Percentiles rank a stretch among this genome's conserved stretches.
These are phyloP conservation scores for Megathymus violae DNA, from an alignment of 1,140 invertebrate genomes.

Conservation along the genomic window DNA sequence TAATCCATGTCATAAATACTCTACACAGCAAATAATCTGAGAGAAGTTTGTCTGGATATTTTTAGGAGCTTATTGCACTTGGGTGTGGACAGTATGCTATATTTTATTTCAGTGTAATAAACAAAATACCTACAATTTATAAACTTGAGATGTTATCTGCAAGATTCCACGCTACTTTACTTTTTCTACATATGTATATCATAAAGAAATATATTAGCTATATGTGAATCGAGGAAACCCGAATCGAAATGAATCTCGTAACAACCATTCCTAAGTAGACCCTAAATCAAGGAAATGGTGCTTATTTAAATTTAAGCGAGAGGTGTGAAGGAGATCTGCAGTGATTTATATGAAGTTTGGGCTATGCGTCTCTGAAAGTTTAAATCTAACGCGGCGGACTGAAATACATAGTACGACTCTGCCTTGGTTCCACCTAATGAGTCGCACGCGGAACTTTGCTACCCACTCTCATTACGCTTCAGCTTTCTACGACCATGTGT, in stretches of 20 bases:
- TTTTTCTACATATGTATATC: too few relatives aligned
- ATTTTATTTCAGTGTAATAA: too few relatives aligned
- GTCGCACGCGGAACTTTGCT: constrained; percentile 32
- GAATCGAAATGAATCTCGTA: constrained; percentile 44
- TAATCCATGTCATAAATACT: too few relatives aligned
- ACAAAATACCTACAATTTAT: too few relatives aligned
- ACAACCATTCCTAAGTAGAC: constrained; percentile 49
- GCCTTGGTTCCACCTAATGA: constrained; percentile 37
- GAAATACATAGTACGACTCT: constrained; percentile 28
- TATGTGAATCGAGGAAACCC: constrained; percentile 9
- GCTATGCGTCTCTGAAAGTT: constrained; percentile 65
- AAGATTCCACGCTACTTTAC: too few relatives aligned
- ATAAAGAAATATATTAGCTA: constrained; percentile 1
- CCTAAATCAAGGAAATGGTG: constrained; percentile 67
- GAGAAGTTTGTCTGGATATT: too few relatives aligned
- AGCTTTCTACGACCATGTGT: constrained; percentile 38
- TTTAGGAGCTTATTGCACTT: too few relatives aligned
- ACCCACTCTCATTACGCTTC: constrained; percentile 34
- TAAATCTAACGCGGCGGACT: constrained; percentile 58
- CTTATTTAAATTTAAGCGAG: constrained; percentile 73
- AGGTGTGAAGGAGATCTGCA: constrained; percentile 66
- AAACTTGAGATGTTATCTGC: too few relatives aligned
- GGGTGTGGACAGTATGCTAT: too few relatives aligned
- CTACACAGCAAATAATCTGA: too few relatives aligned
- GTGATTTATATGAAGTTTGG: constrained; percentile 68